These are phyloP conservation scores for Trypoxylon attenuatum DNA, from an alignment of 2,888 invertebrate genomes.

Conservation along the genomic window DNA sequence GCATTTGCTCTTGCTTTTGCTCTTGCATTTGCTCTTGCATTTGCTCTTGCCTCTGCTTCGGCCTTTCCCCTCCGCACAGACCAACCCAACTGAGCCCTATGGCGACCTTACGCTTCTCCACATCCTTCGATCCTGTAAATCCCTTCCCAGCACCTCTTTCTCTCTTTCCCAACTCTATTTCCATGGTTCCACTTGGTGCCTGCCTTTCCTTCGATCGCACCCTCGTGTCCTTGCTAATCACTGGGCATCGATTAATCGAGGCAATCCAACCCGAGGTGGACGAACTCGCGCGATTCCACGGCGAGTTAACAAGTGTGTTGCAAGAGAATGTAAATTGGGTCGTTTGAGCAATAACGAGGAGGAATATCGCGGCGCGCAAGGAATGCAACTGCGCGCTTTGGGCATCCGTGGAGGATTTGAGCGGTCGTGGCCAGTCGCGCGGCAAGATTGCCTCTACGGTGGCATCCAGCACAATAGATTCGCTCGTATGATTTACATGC, in stretches of 20 bases:
- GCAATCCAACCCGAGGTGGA: no score
- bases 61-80: constrained; percentile 21
- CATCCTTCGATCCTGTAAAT: not conserved
- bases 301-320: not conserved
- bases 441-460: constrained; percentile 22
- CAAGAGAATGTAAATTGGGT: not conserved
- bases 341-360: not conserved
- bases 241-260: no score
- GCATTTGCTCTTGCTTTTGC: constrained; percentile 12
- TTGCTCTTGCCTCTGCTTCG: constrained; percentile 20
- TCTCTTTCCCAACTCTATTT: constrained; percentile 11
- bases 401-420: not conserved
- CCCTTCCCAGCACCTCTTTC: not conserved
- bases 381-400: not conserved
- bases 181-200: not conserved
- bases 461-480: constrained; percentile 56
- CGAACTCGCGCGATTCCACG: no score
- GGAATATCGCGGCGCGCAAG: not conserved
- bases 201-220: no score
- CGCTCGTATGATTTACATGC: constrained; percentile 63
- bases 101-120: constrained; percentile 45
- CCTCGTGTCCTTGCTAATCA: no score
- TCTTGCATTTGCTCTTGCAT: constrained; percentile 21
- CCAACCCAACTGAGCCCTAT: constrained; percentile 36
- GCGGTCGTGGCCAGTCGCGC: constrained; percentile 14